phyloP scores from a whole-genome alignment of 2,797 vertebrate genomes.

The Sebastolobus altivelis region DNA sequence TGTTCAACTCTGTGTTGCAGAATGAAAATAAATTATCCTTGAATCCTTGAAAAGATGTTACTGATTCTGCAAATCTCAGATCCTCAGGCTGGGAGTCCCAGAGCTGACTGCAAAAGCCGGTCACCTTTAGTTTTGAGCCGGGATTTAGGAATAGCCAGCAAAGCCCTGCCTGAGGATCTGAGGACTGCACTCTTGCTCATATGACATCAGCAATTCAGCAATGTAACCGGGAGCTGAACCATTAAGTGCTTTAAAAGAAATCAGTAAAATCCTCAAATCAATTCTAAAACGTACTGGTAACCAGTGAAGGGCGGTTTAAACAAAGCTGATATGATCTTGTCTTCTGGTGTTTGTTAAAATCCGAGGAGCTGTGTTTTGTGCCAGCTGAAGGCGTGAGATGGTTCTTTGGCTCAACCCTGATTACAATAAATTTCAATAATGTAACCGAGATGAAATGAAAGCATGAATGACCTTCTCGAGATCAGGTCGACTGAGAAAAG shows the following conservation, averaged over 20 bases:
- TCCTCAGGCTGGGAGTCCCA: background rate
- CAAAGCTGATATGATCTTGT: background rate
- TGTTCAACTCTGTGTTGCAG: too few relatives aligned
- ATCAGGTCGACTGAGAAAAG: background rate
- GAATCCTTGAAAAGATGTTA: constrained; percentile 2
- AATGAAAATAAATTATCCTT: background rate
- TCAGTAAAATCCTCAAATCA: background rate
- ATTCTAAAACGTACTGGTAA: background rate
- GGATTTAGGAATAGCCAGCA: background rate
- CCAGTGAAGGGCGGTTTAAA: background rate
- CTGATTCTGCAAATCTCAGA: background rate
- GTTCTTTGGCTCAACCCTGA: background rate
- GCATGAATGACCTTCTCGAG: background rate
- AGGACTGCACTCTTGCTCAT: background rate
- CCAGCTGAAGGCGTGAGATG: too few relatives aligned
- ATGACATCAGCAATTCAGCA: background rate
- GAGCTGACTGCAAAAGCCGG: background rate
- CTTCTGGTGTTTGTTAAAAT: too few relatives aligned
- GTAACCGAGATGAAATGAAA: background rate
- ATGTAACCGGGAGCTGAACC: background rate
- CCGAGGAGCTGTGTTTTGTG: too few relatives aligned
- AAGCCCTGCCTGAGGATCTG: background rate
- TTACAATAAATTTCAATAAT: background rate
- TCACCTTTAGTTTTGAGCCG: background rate
- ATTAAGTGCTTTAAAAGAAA: background rate